Evolutionary conservation across 2,888 invertebrate species (phyloP).

Genomic region (Agriopis leucophaearia): DNA sequence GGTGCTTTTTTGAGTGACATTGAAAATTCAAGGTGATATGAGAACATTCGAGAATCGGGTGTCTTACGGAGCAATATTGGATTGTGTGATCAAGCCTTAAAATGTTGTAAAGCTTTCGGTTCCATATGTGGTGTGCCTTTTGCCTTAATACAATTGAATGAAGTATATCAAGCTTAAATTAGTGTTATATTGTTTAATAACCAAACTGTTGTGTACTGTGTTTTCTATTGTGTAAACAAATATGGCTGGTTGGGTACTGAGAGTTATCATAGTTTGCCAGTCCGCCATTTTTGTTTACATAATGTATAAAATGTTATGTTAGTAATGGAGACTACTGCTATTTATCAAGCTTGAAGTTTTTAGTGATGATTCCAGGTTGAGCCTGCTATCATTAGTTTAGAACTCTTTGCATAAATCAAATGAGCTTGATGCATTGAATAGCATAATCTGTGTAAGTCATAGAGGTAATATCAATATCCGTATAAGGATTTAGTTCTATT

Average conservation of each 20-base stretch:
- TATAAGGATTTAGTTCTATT: background rate
- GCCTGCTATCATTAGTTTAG: background rate
- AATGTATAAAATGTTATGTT: too few relatives aligned
- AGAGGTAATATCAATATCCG: background rate
- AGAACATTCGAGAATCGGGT: background rate
- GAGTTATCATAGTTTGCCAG: too few relatives aligned
- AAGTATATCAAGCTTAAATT: background rate
- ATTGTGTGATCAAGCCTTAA: constrained; percentile 6
- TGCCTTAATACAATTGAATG: constrained; percentile 1
- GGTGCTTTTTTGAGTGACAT: too few relatives aligned
- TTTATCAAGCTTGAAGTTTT: too few relatives aligned
- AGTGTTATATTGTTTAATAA: background rate
- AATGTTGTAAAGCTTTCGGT: background rate
- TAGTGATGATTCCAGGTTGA: background rate
- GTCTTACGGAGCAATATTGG: background rate
- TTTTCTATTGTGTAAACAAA: too few relatives aligned
- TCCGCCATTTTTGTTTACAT: too few relatives aligned
- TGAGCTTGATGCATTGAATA: background rate
- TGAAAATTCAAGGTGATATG: too few relatives aligned
- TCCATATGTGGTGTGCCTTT: constrained; percentile 15
- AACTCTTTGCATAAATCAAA: background rate
- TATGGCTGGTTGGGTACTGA: too few relatives aligned
- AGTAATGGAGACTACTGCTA: too few relatives aligned
- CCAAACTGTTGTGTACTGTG: too few relatives aligned
- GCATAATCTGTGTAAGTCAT: background rate